Evolutionary conservation across 2,888 invertebrate species (phyloP), one percentile per base, ranked within the genome.

Genomic region (Diplolepis rosae): DNA sequence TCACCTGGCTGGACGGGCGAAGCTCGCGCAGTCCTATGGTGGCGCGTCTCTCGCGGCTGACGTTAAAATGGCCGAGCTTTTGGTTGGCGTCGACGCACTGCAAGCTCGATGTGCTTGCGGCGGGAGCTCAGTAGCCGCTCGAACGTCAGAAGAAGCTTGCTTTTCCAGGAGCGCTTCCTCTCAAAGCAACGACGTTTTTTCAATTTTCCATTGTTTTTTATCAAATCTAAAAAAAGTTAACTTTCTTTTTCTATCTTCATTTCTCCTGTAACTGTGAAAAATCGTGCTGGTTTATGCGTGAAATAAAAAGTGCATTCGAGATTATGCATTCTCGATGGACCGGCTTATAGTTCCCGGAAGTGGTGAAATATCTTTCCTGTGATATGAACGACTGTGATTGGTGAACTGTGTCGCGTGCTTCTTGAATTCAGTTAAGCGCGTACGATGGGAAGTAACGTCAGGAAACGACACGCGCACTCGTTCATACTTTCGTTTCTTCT

Each of bases 51-150:
- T 82, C 81, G 79, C 77, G 81, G 79, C 79, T 71, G 76, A 72
- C 81, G 79, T 81, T 82, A 84, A 85, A 85, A 85, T 84, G 83
- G 83, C 83, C 80, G 84, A 82, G 83, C 83, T 83, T 83, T 83
- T 79, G 74, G 75, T 79, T 82, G 81, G 87, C 87, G 88, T 87
- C 88, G 88, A 88, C 88, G 88, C 88, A 87, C 79, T 86, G 85
- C 82, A 86, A 85, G 86, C 86, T 86, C 81, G 78, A 39, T 77
- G 84, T 82, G 83, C 87, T 88, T 86, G 86, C 88, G 85, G 85
- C 85, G 85, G 84, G 83, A 85, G 87, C 84, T 87, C 88, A 88
- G 88, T 88, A 86, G 87, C 87, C 87, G 86, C 84, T 85, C 85
- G 86, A 85, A 85, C 85, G 82, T 83, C 83, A 84, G 78, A 82